Percentiles rank a stretch among this genome's conserved stretches.
Conservation (phyloP, 2,113 vertebrate species). For the Lynx canadensis region DNA sequence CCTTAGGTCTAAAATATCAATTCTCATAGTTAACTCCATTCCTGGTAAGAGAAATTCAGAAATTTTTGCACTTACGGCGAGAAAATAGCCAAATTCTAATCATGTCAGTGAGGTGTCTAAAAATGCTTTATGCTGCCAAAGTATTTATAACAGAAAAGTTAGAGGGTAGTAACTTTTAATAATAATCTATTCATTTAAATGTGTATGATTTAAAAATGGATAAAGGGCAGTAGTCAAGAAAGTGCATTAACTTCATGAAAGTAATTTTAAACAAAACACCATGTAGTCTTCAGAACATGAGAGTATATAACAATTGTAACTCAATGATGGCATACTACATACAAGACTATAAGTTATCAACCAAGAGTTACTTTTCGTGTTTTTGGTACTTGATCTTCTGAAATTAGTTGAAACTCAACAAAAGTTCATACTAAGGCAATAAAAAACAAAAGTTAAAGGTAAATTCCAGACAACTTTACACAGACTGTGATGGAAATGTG, state of each 20-base stretch:
- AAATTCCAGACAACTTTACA: neutral
- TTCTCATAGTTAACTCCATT: slow-evolving; percentile 3
- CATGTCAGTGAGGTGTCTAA: neutral
- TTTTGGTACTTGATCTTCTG: neutral
- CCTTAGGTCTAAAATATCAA: slow-evolving; percentile 41
- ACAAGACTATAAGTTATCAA: neutral
- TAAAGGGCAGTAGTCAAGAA: neutral
- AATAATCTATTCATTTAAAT: neutral
- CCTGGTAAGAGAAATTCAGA: slow-evolving; percentile 13
- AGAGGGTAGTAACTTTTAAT: neutral
- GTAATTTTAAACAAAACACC: neutral
- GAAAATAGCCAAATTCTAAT: slow-evolving; percentile 41
- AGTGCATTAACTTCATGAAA: neutral
- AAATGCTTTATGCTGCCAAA: slow-evolving; percentile 11
- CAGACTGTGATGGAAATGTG: neutral
- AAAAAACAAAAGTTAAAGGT: neutral
- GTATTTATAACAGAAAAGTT: neutral
- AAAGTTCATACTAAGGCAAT: neutral
- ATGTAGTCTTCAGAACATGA: neutral
- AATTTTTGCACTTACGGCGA: neutral
- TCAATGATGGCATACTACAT: neutral
- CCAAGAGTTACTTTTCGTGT: neutral
- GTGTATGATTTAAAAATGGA: neutral
- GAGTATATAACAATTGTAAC: neutral
- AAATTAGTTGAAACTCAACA: neutral